Conservation (phyloP, 2,113 vertebrate species). For the Rhabdornis inornatus region DNA sequence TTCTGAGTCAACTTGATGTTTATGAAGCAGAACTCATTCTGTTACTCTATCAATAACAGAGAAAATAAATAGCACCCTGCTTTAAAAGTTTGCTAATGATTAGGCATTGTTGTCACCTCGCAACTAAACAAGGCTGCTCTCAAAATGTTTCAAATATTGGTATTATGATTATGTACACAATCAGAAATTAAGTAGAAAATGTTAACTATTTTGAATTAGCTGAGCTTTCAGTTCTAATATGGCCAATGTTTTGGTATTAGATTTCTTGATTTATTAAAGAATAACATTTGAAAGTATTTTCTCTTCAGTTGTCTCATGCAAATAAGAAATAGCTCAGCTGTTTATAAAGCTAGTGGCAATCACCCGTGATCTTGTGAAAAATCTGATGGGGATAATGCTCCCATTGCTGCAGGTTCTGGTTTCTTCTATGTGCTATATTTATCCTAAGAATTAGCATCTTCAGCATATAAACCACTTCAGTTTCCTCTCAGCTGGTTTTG, state of each 20-base stretch:
- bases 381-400: not conserved
- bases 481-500: not conserved
- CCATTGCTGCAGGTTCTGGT: not conserved
- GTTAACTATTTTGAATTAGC: not conserved
- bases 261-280: not conserved
- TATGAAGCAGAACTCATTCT: not conserved
- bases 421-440: not conserved
- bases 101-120: not conserved
- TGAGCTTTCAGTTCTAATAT: not conserved
- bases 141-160: not conserved
- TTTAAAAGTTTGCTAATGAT: not conserved
- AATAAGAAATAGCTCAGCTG: not conserved
- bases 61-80: not conserved
- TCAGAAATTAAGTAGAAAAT: not conserved
- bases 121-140: not conserved
- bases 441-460: not conserved
- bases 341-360: not conserved
- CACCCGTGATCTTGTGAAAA: not conserved
- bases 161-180: not conserved
- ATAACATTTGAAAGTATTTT: not conserved
- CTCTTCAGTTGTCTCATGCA: not conserved
- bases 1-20: not conserved
- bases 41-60: not conserved
- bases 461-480: not conserved
- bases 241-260: not conserved